Conservation (phyloP, 1,140 invertebrate species). For the Megalonaias nervosa region DNA sequence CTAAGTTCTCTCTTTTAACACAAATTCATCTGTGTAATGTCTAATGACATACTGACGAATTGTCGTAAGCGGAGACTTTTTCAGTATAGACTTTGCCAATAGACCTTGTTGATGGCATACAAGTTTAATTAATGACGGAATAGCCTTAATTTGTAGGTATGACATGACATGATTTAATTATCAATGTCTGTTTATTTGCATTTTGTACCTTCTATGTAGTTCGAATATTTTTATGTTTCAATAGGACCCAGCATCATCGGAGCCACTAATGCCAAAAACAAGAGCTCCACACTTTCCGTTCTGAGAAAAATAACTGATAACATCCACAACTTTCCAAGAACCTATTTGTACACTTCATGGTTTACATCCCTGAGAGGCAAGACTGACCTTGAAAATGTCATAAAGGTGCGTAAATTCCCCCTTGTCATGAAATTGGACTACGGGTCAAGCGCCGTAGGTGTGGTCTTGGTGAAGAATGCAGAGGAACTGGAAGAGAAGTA, state of each 20-base stretch:
- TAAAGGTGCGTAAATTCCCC: conserved; percentile 25
- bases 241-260: conserved; percentile 23
- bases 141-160: conserved; percentile 24
- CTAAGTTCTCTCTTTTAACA: too few relatives aligned
- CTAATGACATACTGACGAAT: too few relatives aligned
- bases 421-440: conserved; percentile 50
- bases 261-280: conserved; percentile 47
- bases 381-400: conserved; percentile 14
- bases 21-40: too few relatives aligned
- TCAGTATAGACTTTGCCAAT: too few relatives aligned
- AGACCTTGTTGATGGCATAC: too few relatives aligned
- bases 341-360: conserved; percentile 38
- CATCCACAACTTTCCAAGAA: conserved; percentile 45
- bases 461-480: conserved; percentile 36
- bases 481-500: conserved; percentile 34
- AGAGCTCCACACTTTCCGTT: conserved; percentile 40
- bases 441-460: conserved; percentile 52
- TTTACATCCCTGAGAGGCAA: conserved; percentile 14
- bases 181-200: too few relatives aligned
- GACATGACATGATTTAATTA: not conserved
- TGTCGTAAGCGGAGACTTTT: too few relatives aligned
- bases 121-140: too few relatives aligned
- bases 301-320: conserved; percentile 25
- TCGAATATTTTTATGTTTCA: too few relatives aligned
- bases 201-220: too few relatives aligned